Percentiles rank a stretch among this genome's conserved stretches.
Conservation (phyloP, 2,888 invertebrate species). For the Cataglyphis livida region DNA sequence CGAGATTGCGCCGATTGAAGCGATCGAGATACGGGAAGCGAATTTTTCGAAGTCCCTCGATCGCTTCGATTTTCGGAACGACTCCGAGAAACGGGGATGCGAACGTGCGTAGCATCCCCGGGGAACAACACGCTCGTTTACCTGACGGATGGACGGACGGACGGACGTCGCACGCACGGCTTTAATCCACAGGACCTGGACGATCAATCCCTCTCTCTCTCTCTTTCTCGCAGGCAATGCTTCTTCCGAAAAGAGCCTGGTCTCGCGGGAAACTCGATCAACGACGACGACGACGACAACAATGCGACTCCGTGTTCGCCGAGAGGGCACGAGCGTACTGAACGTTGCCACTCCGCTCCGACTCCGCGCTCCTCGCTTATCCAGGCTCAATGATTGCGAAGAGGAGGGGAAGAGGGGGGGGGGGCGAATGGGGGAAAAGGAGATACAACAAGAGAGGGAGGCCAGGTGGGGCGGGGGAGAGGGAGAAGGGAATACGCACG, state of each 20-base stretch:
- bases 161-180: slow-evolving; percentile 27
- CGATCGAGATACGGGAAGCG: neutral
- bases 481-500: slow-evolving; percentile 28
- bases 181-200: slow-evolving; percentile 41
- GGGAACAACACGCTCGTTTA: slow-evolving; percentile 23
- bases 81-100: neutral
- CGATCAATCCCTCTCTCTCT: slow-evolving; percentile 47
- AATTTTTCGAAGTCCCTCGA: neutral
- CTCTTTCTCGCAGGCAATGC: slow-evolving; percentile 14
- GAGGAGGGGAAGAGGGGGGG: neutral
- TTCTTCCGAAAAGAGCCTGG: slow-evolving; percentile 12
- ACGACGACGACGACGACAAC: slow-evolving; percentile 4
- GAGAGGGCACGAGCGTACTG: slow-evolving; percentile 49
- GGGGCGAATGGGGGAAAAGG: neutral
- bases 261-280: slow-evolving; percentile 19
- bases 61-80: neutral
- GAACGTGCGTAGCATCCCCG: neutral
- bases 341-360: slow-evolving; percentile 16
- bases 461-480: slow-evolving; percentile 23
- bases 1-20: neutral
- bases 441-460: slow-evolving; percentile 7
- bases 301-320: slow-evolving; percentile 23
- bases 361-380: slow-evolving; percentile 43
- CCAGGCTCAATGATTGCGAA: slow-evolving; percentile 37
- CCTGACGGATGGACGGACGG: slow-evolving; percentile 15